phyloP scores from a whole-genome alignment of 2,797 vertebrate genomes.

The Pseudocheirus occidentalis region DNA sequence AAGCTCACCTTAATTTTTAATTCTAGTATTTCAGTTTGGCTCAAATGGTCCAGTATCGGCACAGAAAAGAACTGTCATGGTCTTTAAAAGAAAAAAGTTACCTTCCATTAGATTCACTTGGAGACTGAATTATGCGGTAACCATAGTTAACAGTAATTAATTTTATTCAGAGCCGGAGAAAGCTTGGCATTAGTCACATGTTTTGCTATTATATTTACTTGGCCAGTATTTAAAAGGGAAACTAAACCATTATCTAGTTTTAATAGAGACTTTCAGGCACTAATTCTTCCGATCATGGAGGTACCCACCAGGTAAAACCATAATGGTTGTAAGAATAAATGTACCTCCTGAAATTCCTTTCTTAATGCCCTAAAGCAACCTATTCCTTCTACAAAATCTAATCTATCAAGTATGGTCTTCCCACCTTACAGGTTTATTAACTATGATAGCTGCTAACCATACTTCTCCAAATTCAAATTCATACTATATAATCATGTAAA shows the following conservation, averaged over 20 bases:
- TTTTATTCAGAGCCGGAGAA: conserved; percentile 45
- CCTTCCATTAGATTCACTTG: neutral
- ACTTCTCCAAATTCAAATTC: conserved; percentile 12
- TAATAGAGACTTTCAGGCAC: neutral
- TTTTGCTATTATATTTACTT: neutral
- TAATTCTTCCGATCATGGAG: neutral
- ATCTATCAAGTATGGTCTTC: neutral
- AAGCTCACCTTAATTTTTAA: neutral
- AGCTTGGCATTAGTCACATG: neutral
- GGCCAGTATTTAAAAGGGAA: neutral
- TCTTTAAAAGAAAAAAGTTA: conserved; percentile 23
- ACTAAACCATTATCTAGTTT: neutral
- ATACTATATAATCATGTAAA: neutral
- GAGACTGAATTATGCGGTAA: conserved; percentile 39
- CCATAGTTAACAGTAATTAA: conserved; percentile 2
- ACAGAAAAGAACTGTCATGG: conserved; percentile 13
- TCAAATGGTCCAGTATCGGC: neutral
- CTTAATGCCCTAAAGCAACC: neutral
- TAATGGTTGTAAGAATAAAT: neutral
- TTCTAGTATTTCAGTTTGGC: neutral
- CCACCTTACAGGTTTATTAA: conserved; percentile 9
- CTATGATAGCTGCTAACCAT: neutral
- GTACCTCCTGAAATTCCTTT: conserved; percentile 11
- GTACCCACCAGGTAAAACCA: neutral
- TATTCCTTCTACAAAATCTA: neutral